Percentiles rank a stretch among this genome's conserved stretches.
Evolutionary conservation across 2,113 vertebrate genomes (phyloP).

Genomic region (Chlorodrepanis virens): DNA sequence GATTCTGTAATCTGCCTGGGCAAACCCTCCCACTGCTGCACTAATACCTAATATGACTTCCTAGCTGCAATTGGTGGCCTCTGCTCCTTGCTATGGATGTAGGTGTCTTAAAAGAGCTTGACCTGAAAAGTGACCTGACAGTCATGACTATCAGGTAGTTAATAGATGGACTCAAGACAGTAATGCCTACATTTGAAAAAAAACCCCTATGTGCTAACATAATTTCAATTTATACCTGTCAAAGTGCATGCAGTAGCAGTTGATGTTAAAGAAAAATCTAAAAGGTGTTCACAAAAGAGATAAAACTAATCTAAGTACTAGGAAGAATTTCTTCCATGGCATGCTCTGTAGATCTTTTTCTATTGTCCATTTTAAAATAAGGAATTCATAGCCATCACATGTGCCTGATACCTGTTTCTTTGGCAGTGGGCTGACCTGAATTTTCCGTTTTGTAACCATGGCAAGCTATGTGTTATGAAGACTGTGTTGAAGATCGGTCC

Average conservation of each 20-base stretch:
- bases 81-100: not conserved
- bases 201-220: not conserved
- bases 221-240: not conserved
- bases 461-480: constrained; percentile 83
- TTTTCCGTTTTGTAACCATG: constrained; percentile 88
- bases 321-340: not conserved
- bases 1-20: not conserved
- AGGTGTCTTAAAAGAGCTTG: not conserved
- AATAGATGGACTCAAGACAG: not conserved
- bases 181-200: not conserved
- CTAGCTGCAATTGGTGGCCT: not conserved
- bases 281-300: not conserved
- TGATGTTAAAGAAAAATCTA: not conserved
- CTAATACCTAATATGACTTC: not conserved
- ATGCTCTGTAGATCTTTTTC: not conserved
- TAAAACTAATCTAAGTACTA: not conserved
- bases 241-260: not conserved
- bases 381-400: not conserved
- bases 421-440: constrained; percentile 90
- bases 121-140: not conserved
- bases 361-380: not conserved
- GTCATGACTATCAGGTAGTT: not conserved
- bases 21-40: not conserved
- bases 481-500: constrained; percentile 91
- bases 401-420: not conserved